These are phyloP conservation scores for Microvelia longipes DNA, from an alignment of 1,140 invertebrate genomes.

Conservation along the genomic window DNA sequence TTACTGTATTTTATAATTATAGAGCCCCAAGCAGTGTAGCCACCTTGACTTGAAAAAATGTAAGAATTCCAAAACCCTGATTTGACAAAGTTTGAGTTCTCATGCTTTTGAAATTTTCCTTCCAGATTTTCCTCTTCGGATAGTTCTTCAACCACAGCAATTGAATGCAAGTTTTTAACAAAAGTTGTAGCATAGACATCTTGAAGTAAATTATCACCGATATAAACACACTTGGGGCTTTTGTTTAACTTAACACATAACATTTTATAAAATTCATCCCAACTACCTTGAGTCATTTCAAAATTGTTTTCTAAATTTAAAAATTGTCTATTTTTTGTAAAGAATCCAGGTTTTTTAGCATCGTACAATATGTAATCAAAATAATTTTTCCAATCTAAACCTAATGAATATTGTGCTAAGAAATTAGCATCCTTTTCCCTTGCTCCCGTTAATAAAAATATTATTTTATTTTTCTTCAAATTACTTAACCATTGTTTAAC, in stretches of 20 bases:
- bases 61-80: constrained; percentile 5
- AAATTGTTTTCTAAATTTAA: constrained; percentile 31
- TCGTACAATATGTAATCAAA: constrained; percentile 56
- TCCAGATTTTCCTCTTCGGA: constrained; percentile 39
- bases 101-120: constrained; percentile 8
- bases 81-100: background rate
- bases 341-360: constrained; percentile 64
- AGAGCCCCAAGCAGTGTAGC: background rate
- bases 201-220: constrained; percentile 65
- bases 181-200: constrained; percentile 52
- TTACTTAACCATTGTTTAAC: constrained; percentile 46
- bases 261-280: background rate
- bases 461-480: constrained; percentile 35
- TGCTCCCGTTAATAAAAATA: constrained; percentile 59
- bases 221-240: constrained; percentile 47
- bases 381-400: constrained; percentile 48
- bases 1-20: constrained; percentile 3
- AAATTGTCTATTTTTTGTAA: constrained; percentile 44
- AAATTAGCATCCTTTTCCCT: constrained; percentile 51
- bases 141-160: constrained; percentile 58
- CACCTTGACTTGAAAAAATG: background rate
- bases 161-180: constrained; percentile 42
- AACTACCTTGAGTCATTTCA: constrained; percentile 42
- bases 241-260: constrained; percentile 23
- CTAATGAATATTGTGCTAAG: constrained; percentile 45